Conservation (phyloP, 2,888 invertebrate genomes). For the Eretmocerus hayati region DNA sequence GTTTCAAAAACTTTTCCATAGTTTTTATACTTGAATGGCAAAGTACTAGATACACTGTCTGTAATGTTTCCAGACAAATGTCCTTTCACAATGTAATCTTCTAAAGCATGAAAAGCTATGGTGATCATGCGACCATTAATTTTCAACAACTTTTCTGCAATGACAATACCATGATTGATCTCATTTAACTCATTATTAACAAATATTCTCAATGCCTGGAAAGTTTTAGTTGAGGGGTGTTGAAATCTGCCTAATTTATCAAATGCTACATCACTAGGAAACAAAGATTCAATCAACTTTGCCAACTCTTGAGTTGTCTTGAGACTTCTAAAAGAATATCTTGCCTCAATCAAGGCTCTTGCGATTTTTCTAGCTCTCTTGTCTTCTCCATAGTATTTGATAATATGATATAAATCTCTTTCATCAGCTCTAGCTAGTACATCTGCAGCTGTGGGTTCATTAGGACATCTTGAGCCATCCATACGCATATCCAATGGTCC, state of each 20-base stretch:
- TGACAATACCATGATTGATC: constrained; percentile 77
- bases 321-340: constrained; percentile 67
- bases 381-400: constrained; percentile 91
- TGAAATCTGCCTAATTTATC: constrained; percentile 71
- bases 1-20: constrained; percentile 54
- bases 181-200: constrained; percentile 96
- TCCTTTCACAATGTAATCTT: constrained; percentile 88
- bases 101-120: constrained; percentile 86
- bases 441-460: constrained; percentile 78
- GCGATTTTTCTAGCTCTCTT: constrained; percentile 80
- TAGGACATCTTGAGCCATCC: constrained; percentile 68
- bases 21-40: constrained; percentile 67
- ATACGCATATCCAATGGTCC: constrained; percentile 94
- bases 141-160: constrained; percentile 72
- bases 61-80: constrained; percentile 73
- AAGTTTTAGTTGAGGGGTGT: constrained; percentile 85
- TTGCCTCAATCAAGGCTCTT: constrained; percentile 75
- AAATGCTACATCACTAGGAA: constrained; percentile 50
- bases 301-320: constrained; percentile 78
- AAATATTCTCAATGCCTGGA: constrained; percentile 89
- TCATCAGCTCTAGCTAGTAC: constrained; percentile 75
- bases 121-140: constrained; percentile 71
- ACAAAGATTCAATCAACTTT: constrained; percentile 61
- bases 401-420: constrained; percentile 69
- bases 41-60: constrained; percentile 63